phyloP scores from a whole-genome alignment of 2,113 vertebrate genomes.

The Vombatus ursinus region DNA sequence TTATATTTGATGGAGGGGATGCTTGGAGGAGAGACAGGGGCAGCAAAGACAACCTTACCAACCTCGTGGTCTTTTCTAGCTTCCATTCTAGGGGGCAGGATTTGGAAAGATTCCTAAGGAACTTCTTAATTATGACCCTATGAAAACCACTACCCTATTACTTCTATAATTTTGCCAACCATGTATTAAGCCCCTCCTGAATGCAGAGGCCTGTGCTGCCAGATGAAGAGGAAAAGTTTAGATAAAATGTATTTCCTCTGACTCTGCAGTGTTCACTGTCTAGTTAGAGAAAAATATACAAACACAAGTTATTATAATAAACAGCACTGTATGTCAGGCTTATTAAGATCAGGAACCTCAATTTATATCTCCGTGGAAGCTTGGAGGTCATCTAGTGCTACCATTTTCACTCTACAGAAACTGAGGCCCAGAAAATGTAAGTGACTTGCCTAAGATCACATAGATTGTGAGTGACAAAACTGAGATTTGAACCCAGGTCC shows the following conservation, averaged over 20 bases:
- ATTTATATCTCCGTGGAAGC: neutral
- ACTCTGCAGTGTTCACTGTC: neutral
- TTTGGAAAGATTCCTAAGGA: neutral
- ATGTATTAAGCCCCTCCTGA: neutral
- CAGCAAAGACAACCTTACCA: neutral
- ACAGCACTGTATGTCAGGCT: neutral
- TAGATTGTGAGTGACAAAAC: neutral
- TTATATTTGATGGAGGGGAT: neutral
- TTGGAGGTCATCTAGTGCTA: neutral
- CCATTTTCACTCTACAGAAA: neutral
- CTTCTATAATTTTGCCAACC: neutral
- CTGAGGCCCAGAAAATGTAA: neutral
- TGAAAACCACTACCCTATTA: neutral
- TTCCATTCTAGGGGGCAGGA: neutral
- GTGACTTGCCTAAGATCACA: neutral
- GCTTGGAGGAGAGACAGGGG: neutral
- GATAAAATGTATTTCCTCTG: neutral
- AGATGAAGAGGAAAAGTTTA: neutral
- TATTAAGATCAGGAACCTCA: neutral
- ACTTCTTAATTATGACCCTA: neutral
- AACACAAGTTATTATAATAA: neutral
- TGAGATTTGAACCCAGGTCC: neutral
- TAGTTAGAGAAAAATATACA: neutral
- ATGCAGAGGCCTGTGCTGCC: neutral
- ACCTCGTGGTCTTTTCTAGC: neutral